Conservation (phyloP, 1,140 invertebrate genomes). For the Neoseiulus cucumeris region DNA sequence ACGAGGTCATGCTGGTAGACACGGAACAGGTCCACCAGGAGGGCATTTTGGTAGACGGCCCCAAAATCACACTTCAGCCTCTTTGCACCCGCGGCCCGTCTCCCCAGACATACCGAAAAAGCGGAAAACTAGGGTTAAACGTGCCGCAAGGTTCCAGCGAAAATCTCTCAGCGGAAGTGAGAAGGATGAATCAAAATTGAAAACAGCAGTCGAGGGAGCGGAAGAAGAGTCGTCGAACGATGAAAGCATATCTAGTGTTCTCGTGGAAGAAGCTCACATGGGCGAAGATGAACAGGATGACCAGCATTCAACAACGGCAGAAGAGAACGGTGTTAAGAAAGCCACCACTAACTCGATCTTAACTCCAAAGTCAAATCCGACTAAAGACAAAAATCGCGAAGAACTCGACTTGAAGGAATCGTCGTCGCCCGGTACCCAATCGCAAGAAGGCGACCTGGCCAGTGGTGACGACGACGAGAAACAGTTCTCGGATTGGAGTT, state of each 20-base stretch:
- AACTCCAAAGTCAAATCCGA: no score
- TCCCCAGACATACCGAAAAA: no score
- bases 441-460: not conserved
- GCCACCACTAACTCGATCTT: no score
- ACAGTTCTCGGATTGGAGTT: conserved; percentile 9
- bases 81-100: no score
- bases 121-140: no score
- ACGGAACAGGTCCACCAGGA: not conserved
- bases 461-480: conserved; percentile 5
- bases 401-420: no score
- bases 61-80: not conserved
- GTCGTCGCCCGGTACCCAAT: not conserved
- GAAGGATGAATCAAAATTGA: no score
- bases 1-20: not conserved
- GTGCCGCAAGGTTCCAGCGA: no score
- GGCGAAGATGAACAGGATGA: not conserved
- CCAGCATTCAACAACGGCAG: not conserved
- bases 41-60: not conserved
- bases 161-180: no score
- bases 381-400: no score
- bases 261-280: conserved; percentile 10
- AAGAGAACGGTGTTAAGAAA: not conserved
- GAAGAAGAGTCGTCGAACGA: conserved; percentile 6
- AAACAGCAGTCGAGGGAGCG: not conserved
- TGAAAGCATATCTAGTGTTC: conserved; percentile 2